A percentile compares a stretch with the other conserved stretches of the same genome.
Conservation (phyloP, 2,888 invertebrate genomes). For the Neocrepidodera transversa region DNA sequence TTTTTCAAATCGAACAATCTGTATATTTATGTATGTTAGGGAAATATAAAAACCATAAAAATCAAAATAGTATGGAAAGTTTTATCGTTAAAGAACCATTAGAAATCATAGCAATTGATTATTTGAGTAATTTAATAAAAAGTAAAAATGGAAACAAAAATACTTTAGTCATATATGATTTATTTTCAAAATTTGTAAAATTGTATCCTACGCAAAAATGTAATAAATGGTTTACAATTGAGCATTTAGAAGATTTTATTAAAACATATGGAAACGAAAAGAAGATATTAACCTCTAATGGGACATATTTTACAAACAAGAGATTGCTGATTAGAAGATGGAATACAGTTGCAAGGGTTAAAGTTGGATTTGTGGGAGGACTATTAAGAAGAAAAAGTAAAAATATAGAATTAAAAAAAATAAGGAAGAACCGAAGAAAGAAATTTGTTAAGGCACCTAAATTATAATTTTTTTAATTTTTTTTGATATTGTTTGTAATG, state of each 20-base stretch:
- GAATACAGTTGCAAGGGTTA: too few relatives aligned
- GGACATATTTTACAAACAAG: background rate
- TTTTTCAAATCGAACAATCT: too few relatives aligned
- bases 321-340: background rate
- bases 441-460: too few relatives aligned
- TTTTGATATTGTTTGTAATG: too few relatives aligned
- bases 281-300: background rate
- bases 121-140: background rate
- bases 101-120: background rate
- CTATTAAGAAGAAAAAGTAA: too few relatives aligned
- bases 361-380: too few relatives aligned
- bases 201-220: background rate
- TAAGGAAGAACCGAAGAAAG: too few relatives aligned
- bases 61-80: background rate
- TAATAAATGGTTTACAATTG: background rate
- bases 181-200: slow-evolving; percentile 4
- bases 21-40: background rate
- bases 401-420: too few relatives aligned
- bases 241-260: background rate
- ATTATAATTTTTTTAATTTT: too few relatives aligned
- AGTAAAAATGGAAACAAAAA: background rate
- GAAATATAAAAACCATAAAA: background rate
- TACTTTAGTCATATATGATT: background rate
- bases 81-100: background rate
- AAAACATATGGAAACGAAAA: background rate